A percentile compares a stretch with the other conserved stretches of the same genome.
Evolutionary conservation across 2,797 vertebrate genomes (phyloP).

Genomic region (Sebastes kiyomatsui): DNA sequence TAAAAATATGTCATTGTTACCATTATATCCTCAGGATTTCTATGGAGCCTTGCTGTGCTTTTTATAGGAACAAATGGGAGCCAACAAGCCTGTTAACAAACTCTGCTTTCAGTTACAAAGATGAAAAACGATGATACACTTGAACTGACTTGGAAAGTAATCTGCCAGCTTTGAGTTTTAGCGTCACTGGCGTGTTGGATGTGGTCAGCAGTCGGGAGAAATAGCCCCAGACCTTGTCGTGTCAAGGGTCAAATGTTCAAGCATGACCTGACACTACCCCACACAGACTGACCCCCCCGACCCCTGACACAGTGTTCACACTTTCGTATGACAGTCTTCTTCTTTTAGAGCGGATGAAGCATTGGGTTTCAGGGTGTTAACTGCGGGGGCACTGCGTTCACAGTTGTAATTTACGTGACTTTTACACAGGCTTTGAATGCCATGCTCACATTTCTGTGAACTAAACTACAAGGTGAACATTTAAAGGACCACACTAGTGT

Average conservation of each 20-base stretch:
- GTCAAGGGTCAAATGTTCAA: slow-evolving; percentile 60
- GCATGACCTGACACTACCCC: slow-evolving; percentile 57
- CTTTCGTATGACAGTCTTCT: slow-evolving; percentile 24
- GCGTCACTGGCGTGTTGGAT: neutral
- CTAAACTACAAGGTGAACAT: neutral
- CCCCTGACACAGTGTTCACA: slow-evolving; percentile 41
- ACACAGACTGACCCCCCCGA: slow-evolving; percentile 46
- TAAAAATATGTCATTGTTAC: slow-evolving; percentile 50
- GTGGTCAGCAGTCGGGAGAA: slow-evolving; percentile 22
- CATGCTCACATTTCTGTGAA: neutral
- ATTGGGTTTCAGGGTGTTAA: slow-evolving; percentile 11
- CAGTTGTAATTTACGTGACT: slow-evolving; percentile 12
- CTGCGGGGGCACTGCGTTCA: neutral
- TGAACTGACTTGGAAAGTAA: slow-evolving; percentile 5
- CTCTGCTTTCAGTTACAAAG: slow-evolving; percentile 7
- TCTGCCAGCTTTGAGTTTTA: neutral
- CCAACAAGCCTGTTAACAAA: slow-evolving; percentile 21
- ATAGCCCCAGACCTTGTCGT: slow-evolving; percentile 17
- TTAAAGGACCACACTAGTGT: neutral
- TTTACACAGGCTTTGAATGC: slow-evolving; percentile 6
- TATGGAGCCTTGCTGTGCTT: neutral
- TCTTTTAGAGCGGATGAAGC: slow-evolving; percentile 23
- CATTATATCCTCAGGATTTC: slow-evolving; percentile 29
- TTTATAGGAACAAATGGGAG: slow-evolving; percentile 15
- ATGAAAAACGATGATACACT: neutral